Percentiles rank a stretch among this genome's conserved stretches.
Conservation (phyloP, 2,888 invertebrate genomes). For the Plagodis pulveraria region DNA sequence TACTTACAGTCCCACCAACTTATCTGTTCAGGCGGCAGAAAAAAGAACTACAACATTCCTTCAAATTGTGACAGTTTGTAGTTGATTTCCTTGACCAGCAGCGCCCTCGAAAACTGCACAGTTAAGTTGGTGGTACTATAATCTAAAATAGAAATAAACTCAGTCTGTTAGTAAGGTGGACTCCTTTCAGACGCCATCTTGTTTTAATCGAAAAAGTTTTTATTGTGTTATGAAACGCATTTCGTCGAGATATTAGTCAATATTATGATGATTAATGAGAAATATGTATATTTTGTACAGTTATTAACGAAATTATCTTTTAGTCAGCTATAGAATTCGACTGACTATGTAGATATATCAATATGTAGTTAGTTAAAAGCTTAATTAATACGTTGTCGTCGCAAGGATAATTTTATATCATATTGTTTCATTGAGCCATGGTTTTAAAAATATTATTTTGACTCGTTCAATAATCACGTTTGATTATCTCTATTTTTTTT, state of each 20-base stretch:
- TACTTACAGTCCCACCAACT: too few species aligned
- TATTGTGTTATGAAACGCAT: background rate
- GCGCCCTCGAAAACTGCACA: too few species aligned
- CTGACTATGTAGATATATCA: constrained; percentile 37
- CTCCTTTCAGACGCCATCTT: background rate
- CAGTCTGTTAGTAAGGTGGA: background rate
- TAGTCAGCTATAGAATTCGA: constrained; percentile 35
- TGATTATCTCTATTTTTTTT: too few species aligned
- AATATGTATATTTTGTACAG: constrained; percentile 42
- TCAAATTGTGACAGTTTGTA: too few species aligned
- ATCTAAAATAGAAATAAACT: too few species aligned
- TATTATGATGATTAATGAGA: constrained; percentile 9
- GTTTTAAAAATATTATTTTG: background rate
- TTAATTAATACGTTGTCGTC: constrained; percentile 7
- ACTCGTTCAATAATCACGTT: too few species aligned
- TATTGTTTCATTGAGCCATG: background rate
- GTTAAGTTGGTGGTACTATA: too few species aligned
- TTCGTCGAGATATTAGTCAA: constrained; percentile 20
- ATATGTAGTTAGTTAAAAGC: constrained; percentile 10
- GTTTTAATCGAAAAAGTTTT: background rate
- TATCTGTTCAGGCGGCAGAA: too few species aligned
- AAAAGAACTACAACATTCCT: too few species aligned
- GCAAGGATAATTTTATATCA: background rate
- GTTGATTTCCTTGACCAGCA: too few species aligned
- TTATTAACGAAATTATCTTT: constrained; percentile 21